phyloP scores from a whole-genome alignment of 1,140 invertebrate genomes.

The Euura lappo region DNA sequence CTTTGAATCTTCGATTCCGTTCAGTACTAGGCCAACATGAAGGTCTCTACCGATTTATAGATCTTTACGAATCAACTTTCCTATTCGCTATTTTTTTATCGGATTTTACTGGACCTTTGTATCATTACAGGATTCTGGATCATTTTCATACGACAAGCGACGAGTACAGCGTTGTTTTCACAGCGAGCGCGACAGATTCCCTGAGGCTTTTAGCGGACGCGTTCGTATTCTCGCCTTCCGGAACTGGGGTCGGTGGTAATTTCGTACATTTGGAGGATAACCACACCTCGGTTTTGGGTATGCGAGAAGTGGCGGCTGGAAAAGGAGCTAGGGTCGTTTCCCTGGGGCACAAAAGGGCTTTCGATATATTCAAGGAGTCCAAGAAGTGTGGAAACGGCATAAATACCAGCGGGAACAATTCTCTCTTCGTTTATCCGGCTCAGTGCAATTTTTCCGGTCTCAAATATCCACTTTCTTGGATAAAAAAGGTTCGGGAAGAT shows the following conservation, averaged over 20 bases:
- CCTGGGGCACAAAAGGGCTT: conserved; percentile 61
- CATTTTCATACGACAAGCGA: conserved; percentile 83
- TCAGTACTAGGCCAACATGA: too few species aligned
- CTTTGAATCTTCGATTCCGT: neutral
- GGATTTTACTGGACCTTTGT: too few species aligned
- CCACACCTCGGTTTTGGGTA: conserved; percentile 94
- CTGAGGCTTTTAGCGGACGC: conserved; percentile 85
- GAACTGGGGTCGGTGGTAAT: conserved; percentile 56
- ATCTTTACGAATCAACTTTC: neutral
- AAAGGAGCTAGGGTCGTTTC: conserved; percentile 61
- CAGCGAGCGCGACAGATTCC: conserved; percentile 84
- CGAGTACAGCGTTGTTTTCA: conserved; percentile 90
- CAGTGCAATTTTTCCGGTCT: conserved; percentile 95
- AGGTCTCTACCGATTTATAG: too few species aligned
- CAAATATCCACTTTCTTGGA: conserved; percentile 84
- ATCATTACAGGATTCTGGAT: conserved; percentile 72
- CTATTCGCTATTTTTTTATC: conserved; percentile 23
- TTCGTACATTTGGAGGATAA: conserved; percentile 90
- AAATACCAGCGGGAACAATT: conserved; percentile 53
- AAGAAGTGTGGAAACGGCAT: conserved; percentile 18
- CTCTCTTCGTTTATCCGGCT: conserved; percentile 86
- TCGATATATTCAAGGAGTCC: conserved; percentile 51
- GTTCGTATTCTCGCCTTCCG: conserved; percentile 68
- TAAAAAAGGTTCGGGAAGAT: conserved; percentile 70
- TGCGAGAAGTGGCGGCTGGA: conserved; percentile 72